Conservation (phyloP, 2,888 invertebrate species). For the Shargacucullia verbasci region DNA sequence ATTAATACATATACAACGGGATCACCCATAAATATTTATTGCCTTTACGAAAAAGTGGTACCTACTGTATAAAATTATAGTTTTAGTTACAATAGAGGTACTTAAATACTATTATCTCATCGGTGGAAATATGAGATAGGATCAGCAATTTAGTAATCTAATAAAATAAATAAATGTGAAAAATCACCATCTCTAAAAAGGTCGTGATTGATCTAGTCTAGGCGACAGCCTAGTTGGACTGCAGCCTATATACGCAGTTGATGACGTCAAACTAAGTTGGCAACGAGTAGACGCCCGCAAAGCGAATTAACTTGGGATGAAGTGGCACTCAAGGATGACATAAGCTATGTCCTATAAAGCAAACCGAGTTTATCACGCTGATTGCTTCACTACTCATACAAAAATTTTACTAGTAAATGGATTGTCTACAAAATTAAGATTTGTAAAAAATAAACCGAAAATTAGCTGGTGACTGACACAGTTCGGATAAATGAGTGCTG, state of each 20-base stretch:
- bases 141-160: neutral
- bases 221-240: constrained; percentile 65
- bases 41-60: constrained; percentile 6
- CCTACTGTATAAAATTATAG: too few relatives aligned
- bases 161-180: neutral
- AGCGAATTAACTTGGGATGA: constrained; percentile 65
- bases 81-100: too few relatives aligned
- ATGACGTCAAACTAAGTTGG: constrained; percentile 75
- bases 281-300: constrained; percentile 64
- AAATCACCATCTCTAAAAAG: constrained; percentile 28
- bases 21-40: constrained; percentile 21
- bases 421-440: constrained; percentile 13
- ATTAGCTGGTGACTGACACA: too few relatives aligned
- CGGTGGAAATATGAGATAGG: too few relatives aligned
- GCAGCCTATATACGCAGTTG: constrained; percentile 68
- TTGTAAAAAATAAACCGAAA: too few relatives aligned
- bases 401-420: constrained; percentile 11
- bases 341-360: constrained; percentile 48
- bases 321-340: constrained; percentile 55
- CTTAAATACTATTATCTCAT: too few relatives aligned
- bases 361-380: constrained; percentile 33
- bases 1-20: constrained; percentile 3
- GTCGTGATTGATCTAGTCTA: constrained; percentile 56
- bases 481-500: too few relatives aligned
- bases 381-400: constrained; percentile 32